phyloP scores from a whole-genome alignment of 2,888 invertebrate species.

The Ennomos quercinarius region DNA sequence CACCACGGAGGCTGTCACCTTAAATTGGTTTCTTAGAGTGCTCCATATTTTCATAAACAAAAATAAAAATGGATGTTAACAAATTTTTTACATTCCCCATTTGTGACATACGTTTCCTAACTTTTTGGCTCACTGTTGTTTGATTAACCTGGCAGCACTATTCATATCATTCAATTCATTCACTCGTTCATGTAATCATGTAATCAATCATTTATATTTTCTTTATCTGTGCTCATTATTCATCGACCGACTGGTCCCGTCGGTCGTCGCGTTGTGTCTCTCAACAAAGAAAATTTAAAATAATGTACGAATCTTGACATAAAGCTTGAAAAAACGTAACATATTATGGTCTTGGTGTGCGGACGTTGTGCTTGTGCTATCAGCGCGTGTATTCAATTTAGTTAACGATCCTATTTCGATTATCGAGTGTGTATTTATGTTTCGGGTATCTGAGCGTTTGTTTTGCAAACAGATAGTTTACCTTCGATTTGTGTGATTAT shows the following conservation, averaged over 20 bases:
- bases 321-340: slow-evolving; percentile 50
- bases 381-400: slow-evolving; percentile 30
- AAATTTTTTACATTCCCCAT: no score
- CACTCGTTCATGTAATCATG: no score
- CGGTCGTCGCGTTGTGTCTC: slow-evolving; percentile 40
- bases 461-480: slow-evolving; percentile 77
- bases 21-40: no score
- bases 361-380: slow-evolving; percentile 30
- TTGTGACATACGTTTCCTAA: no score
- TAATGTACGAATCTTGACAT: slow-evolving; percentile 62
- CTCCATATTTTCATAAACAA: no score
- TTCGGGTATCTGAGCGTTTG: slow-evolving; percentile 75
- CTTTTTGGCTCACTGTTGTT: no score
- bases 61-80: no score
- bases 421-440: slow-evolving; percentile 68
- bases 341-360: slow-evolving; percentile 29
- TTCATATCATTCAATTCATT: no score
- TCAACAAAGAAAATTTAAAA: slow-evolving; percentile 54
- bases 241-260: slow-evolving; percentile 48
- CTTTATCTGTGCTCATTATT: no score
- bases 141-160: no score
- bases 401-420: slow-evolving; percentile 51
- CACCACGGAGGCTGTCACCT: no score
- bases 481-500: slow-evolving; percentile 46
- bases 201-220: no score